phyloP scores from a whole-genome alignment of 2,113 vertebrate genomes.

The Martes martes region DNA sequence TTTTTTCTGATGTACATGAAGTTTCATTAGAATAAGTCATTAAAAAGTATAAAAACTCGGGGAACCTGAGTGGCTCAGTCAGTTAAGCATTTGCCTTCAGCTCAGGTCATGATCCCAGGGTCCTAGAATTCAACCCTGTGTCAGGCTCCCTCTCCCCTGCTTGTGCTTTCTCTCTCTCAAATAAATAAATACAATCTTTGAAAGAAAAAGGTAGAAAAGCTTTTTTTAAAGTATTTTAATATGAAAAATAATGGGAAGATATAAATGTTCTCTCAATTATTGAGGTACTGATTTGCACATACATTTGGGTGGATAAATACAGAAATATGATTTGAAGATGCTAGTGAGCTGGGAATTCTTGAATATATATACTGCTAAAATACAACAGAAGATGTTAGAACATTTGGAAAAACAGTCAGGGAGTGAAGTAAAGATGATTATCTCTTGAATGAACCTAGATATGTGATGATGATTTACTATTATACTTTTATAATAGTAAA shows the following conservation, averaged over 20 bases:
- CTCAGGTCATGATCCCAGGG: not conserved
- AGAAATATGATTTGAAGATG: not conserved
- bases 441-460: not conserved
- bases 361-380: not conserved
- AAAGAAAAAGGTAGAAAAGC: not conserved
- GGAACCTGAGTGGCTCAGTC: not conserved
- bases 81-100: not conserved
- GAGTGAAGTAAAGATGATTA: not conserved
- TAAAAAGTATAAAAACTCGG: not conserved
- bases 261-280: not conserved
- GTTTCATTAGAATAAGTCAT: not conserved
- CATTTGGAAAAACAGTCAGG: not conserved
- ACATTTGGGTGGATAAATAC: not conserved
- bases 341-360: not conserved
- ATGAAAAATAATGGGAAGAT: not conserved
- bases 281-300: not conserved
- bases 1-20: not conserved
- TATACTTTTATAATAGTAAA: not conserved
- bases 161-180: not conserved
- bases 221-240: not conserved
- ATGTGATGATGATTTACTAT: no score
- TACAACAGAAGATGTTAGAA: not conserved
- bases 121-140: not conserved
- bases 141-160: not conserved
- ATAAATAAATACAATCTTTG: not conserved